Percentiles rank a stretch among this genome's conserved stretches.
Evolutionary conservation across 2,888 invertebrate species (phyloP).

Genomic region (Sinodicranocentrus sp.): DNA sequence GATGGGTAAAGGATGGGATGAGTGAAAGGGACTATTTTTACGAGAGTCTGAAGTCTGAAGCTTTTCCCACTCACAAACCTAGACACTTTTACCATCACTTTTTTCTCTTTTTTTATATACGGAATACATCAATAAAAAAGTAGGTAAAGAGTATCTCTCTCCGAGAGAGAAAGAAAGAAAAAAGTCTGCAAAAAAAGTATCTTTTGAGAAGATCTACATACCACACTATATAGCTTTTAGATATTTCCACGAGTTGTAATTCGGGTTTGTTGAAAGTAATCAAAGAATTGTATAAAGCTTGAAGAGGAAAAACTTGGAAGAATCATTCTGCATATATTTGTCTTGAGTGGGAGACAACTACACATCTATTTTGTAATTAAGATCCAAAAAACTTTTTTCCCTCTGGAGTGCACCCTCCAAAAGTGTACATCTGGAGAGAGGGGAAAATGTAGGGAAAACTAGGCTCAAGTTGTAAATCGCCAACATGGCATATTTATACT

Average conservation of each 20-base stretch:
- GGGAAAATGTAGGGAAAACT: background rate
- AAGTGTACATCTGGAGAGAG: background rate
- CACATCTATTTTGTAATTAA: slow-evolving; percentile 58
- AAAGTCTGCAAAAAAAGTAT: background rate
- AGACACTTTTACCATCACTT: slow-evolving; percentile 11
- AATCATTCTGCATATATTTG: slow-evolving; percentile 11
- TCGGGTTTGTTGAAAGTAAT: slow-evolving; percentile 27
- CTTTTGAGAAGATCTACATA: background rate
- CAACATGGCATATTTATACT: slow-evolving; percentile 23
- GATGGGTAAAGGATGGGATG: no score
- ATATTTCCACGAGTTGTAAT: no score
- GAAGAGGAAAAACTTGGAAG: background rate
- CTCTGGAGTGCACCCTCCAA: no score
- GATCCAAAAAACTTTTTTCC: slow-evolving; percentile 37
- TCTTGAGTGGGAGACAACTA: slow-evolving; percentile 3
- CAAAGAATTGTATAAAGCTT: slow-evolving; percentile 36
- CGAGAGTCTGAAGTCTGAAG: slow-evolving; percentile 19
- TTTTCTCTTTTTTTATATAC: background rate
- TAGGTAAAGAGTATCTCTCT: background rate
- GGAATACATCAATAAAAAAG: background rate
- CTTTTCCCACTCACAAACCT: slow-evolving; percentile 19
- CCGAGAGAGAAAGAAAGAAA: background rate
- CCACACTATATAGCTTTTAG: background rate
- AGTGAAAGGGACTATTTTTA: no score
- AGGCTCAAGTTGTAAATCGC: slow-evolving; percentile 24